Base-by-base conservation (phyloP, 35 echinoderm and acorn worm species). In the Anneissia japonica region DNA sequence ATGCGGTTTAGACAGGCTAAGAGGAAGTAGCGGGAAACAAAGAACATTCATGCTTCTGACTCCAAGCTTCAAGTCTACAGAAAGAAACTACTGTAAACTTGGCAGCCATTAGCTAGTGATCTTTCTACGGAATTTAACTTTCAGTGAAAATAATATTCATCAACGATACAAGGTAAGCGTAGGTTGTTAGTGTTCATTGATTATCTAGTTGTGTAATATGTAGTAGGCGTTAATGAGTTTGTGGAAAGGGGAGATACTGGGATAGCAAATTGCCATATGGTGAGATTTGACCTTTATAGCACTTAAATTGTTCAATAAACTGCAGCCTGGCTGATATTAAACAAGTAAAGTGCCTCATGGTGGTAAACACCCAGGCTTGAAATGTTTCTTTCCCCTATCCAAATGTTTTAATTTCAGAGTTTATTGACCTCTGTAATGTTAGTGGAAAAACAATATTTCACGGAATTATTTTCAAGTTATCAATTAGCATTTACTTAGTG, bases 11-110 rank as follows among this genome's bases (percentile, higher is more conserved):
- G 5, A 64, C 51, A 26, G 51, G 51, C 51, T 64, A 64, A 45
- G 51, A 64, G 51, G 51, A 64, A 64, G 51, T 64, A 64, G 51
- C 51, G 51, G 51, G 51, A 64, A 64, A 64, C 51, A 64, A 64
- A 64, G 51, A 23, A 64, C 51, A 64, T 64, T 64, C 51, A 64
- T 64, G 51, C 51, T 64, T 9, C 19, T 26, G 21, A 23, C 51
- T 64, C 51, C 51, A 64, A 9, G 26, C 51, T 64, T 19, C 51
- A 64, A 64, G 51, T 64, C 51, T 6, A 64, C 40, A 45, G 40
- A 45, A 45, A 45, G 4, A 2, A 64, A 64, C 51, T 64, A 64
- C 51, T 64, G 51, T 64, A 64, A 64, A 64, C 51, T 64, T 64
- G 51, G 6, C 51, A 64, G 51, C 51, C 51, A 64, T 64, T 64